Base-by-base conservation (phyloP, 2,888 invertebrate genomes). In the Tiliacea aurago region DNA sequence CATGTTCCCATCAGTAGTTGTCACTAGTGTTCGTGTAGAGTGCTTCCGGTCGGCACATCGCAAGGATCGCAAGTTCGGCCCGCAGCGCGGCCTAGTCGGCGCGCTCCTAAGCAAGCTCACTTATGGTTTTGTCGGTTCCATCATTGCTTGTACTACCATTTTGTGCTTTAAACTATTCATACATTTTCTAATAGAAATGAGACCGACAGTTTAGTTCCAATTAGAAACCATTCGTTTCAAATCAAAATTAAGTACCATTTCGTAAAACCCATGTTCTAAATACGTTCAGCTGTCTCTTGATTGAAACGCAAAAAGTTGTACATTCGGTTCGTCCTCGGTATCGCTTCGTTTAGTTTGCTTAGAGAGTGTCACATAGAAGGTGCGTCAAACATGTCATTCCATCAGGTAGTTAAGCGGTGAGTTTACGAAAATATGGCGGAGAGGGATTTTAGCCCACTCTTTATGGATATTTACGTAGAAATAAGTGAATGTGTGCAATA, bases 401-500 rank as follows among this genome's bases (percentile, higher is more conserved):
- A 95, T 95, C 92, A 87, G 96, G 95, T 96, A 96, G 95, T 83
- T 92, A 91, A 91, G 92, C 96, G 96, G 96, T 96, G 96, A 96
- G 96, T 95, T 95, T 90, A 93, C 91, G 94, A 94, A 95, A 94
- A 94, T 95, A 92, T 96, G 96, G 96, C 96, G 96, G 95, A 94
- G 96, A 96, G 96, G 96, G 96, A 96, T 96, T 94, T 90, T 92
- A 90, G 95, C 95, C 95, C 96, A 93, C 93, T 95, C 94, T 89
- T 90, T 88, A 91, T 91, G 91, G 78, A 78, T 90, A 92, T 90
- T 93, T 89, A 92, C 83, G 86, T 94, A 94, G 91, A 87, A 87
- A 84, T 94, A 94, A 95, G 92, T 94, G 90, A 94, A 94, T 95
- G 95, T 95, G 94, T 95, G 95, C 94, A 94, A 93, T 95, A 94